Evolutionary conservation across 2,888 invertebrate species (phyloP).

Genomic region (Liopterus haemorrhoidalis): DNA sequence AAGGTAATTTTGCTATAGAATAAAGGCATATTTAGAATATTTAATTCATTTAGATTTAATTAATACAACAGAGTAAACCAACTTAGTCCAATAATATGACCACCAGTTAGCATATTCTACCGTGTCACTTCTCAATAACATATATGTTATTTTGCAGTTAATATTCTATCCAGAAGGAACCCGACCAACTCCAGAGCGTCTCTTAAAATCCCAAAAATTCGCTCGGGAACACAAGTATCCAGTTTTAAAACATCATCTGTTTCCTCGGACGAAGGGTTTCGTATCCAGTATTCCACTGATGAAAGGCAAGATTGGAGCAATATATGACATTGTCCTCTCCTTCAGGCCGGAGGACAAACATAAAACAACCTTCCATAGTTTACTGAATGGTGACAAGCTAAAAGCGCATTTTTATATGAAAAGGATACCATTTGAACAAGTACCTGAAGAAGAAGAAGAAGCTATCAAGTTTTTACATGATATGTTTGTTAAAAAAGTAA

Average conservation of each 20-base stretch:
- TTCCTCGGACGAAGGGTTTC: conserved; percentile 94
- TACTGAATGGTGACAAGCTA: conserved; percentile 66
- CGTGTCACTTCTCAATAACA: neutral
- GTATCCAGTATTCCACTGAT: conserved; percentile 77
- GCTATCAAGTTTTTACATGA: conserved; percentile 78
- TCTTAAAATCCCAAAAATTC: conserved; percentile 79
- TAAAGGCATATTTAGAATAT: neutral
- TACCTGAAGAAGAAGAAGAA: conserved; percentile 68
- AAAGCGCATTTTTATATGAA: conserved; percentile 71
- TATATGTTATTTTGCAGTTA: conserved; percentile 52
- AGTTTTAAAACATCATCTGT: conserved; percentile 78
- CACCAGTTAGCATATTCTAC: neutral
- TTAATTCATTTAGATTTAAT: neutral
- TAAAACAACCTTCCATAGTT: conserved; percentile 69
- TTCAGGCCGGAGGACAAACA: conserved; percentile 61
- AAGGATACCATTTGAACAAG: conserved; percentile 71
- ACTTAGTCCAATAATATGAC: too few relatives aligned
- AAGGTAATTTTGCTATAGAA: too few relatives aligned
- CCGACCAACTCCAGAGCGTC: conserved; percentile 79
- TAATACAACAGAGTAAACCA: neutral
- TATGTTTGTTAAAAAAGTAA: conserved; percentile 74
- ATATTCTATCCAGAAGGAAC: conserved; percentile 91
- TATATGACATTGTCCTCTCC: conserved; percentile 76
- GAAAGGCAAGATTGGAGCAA: conserved; percentile 71
- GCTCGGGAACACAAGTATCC: conserved; percentile 81